Base-by-base conservation (phyloP, 2,888 invertebrate genomes). In the Thymelicus sylvestris region DNA sequence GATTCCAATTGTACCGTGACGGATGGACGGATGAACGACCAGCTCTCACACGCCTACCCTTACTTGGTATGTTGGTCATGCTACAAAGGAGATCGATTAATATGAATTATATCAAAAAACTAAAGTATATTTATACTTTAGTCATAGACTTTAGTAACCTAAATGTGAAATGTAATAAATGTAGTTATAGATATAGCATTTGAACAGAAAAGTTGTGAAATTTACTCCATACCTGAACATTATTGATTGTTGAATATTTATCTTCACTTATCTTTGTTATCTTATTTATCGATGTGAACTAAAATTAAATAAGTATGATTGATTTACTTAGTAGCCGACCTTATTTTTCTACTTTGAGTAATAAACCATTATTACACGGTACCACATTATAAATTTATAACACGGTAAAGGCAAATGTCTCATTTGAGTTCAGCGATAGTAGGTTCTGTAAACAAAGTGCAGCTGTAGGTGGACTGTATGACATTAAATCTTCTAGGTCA, bases 1-100 rank as follows among this genome's bases (percentile, higher is more conserved):
- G 87, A 79, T 80, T 83, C 81, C 88, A 88, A 89, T 89, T 89
- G 89, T 84, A 80, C 82, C 85, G 85, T 85, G 85, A 85, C 86
- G 79, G 81, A 80, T 80, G 75, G 76, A 77, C 80, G 77, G 77
- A 78, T 77, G 78, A 75, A 72, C 71, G 74, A 63, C 63, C 72
- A 67, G 63, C 59, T 69, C 71, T 80, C 80, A 78, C 78, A 81
- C 82, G 82, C 83, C 83, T 78, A 81, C 80, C 72, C 76, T 69
- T 79, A 74, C 77, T 77, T 72, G 79, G 76, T 74, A 77, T 41
- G 41, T 50, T 52, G 15, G 80, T 81, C 61, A 61, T 61, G 61
- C 61, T 48, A n/a, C 39, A 15, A 10, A 52, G 4, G 47, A 47
- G 19, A 52, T 52, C 15, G 15, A 52, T 52, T 8, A 19, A 52